These are phyloP conservation scores for Microtus pennsylvanicus DNA, from an alignment of 2,113 vertebrate species.

Conservation along the genomic window DNA sequence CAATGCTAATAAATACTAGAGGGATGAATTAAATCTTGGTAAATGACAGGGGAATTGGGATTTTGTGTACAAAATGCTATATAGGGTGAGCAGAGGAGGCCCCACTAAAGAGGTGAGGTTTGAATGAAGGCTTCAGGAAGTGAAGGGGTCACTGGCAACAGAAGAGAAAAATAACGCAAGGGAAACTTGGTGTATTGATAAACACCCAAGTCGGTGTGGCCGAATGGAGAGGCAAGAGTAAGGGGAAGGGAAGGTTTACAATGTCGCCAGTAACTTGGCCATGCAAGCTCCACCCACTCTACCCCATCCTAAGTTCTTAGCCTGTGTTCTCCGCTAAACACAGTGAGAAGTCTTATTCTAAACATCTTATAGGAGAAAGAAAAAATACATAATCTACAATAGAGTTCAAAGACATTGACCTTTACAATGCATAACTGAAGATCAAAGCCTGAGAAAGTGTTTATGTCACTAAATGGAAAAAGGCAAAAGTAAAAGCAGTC, in stretches of 20 bases:
- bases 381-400: background rate
- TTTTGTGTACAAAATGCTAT: background rate
- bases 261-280: background rate
- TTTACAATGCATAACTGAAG: conserved; percentile 21
- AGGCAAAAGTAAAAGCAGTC: background rate
- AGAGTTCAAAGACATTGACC: conserved; percentile 17
- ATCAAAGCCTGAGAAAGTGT: conserved; percentile 9
- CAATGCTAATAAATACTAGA: background rate
- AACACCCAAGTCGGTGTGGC: background rate
- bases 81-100: background rate
- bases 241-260: background rate
- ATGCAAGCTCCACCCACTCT: too few species aligned
- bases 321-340: conserved; percentile 21
- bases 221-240: background rate
- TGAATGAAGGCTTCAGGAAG: background rate
- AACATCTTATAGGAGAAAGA: conserved; percentile 16
- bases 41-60: background rate
- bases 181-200: background rate
- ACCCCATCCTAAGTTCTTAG: background rate
- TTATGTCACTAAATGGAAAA: conserved; percentile 39
- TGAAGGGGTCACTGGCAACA: background rate
- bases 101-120: background rate
- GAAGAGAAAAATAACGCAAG: background rate
- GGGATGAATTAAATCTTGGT: background rate
- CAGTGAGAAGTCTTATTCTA: background rate